Conservation (phyloP, 2,888 invertebrate genomes). For the Eilema griseolum region DNA sequence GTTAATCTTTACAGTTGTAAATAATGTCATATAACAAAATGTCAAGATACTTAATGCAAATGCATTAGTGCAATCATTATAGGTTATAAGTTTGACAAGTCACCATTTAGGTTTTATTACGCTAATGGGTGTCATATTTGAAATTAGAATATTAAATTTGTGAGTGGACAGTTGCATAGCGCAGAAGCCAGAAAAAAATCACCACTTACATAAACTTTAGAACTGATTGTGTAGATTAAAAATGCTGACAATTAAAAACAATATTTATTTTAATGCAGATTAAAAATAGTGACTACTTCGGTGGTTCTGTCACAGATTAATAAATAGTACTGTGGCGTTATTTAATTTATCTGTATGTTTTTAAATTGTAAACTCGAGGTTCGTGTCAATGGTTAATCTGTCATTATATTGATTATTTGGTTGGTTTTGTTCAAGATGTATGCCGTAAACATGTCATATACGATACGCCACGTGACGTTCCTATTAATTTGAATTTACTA, state of each 20-base stretch:
- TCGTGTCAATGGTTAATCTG: no score
- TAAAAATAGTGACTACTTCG: not conserved
- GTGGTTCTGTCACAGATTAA: no score
- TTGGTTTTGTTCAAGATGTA: not conserved
- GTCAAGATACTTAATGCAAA: not conserved
- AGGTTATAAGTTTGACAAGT: not conserved
- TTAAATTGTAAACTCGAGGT: no score
- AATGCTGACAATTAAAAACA: not conserved
- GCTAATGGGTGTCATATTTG: not conserved
- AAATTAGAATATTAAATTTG: not conserved
- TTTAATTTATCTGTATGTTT: no score
- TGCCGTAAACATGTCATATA: no score
- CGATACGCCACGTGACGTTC: not conserved
- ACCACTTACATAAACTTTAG: no score
- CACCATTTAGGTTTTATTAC: not conserved
- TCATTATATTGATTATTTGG: no score
- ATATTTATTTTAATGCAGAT: not conserved
- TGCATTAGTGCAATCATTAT: not conserved
- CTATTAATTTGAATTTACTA: not conserved
- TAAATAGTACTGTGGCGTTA: no score
- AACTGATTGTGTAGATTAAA: no score
- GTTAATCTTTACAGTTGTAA: not conserved
- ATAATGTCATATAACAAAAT: not conserved
- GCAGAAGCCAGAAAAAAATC: no score
- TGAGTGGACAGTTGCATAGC: no score